Conservation (phyloP, 53 echinoderm and acorn worm species). For the Holothuria leucospilota region DNA sequence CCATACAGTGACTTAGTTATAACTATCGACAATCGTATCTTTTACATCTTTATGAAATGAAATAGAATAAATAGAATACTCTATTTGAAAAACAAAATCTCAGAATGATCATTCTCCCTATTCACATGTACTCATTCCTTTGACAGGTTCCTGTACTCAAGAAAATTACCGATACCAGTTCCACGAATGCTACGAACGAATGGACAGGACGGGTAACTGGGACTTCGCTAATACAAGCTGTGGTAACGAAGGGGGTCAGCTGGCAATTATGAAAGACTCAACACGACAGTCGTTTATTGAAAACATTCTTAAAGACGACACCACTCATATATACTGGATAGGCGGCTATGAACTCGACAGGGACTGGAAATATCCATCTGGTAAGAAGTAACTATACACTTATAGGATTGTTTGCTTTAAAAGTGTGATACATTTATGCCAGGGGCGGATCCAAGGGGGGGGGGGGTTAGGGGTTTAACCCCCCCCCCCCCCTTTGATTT, state of each 20-base stretch:
- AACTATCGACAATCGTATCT: too few relatives aligned
- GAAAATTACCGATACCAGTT: background rate
- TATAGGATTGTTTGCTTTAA: too few relatives aligned
- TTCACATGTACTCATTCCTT: background rate
- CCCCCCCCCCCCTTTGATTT: too few relatives aligned
- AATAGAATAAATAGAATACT: too few relatives aligned
- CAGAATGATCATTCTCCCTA: too few relatives aligned
- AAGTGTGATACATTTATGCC: too few relatives aligned
- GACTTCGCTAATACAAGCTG: background rate
- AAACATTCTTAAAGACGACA: background rate
- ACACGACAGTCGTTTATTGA: conserved; percentile 7
- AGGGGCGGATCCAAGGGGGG: too few relatives aligned
- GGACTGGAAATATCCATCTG: conserved; percentile 33
- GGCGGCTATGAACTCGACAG: conserved; percentile 21
- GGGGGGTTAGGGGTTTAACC: too few relatives aligned
- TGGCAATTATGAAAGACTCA: conserved; percentile 15
- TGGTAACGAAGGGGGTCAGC: background rate
- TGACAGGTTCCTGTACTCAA: background rate
- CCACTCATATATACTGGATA: background rate
- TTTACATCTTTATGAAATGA: too few relatives aligned
- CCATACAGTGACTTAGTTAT: too few relatives aligned
- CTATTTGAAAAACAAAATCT: too few relatives aligned
- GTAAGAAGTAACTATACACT: background rate
- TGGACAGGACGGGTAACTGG: background rate
- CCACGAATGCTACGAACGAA: conserved; percentile 7